Evolutionary conservation across 2,113 vertebrate genomes (phyloP).

Genomic region (Oxygymnocypris stewartii): DNA sequence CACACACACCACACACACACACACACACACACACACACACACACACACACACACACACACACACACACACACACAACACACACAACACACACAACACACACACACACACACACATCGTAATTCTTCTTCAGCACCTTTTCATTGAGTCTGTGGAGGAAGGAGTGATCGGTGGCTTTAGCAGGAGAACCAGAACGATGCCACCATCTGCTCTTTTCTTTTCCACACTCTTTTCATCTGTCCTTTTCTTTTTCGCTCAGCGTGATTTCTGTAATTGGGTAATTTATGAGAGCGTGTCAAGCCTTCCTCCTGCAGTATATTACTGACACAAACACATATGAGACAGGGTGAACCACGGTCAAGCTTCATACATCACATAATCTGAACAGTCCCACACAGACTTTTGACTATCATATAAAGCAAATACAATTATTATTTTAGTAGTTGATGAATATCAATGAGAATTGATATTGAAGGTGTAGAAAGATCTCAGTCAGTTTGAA

Average conservation of each 20-base stretch:
- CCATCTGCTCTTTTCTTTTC: conserved; percentile 48
- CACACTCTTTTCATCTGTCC: conserved; percentile 10
- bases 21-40: too few relatives aligned
- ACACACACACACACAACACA: too few relatives aligned
- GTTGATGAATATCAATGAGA: background rate
- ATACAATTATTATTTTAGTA: background rate
- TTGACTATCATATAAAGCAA: background rate
- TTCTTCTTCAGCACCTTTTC: conserved; percentile 29
- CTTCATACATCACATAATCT: background rate
- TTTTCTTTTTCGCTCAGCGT: conserved; percentile 24
- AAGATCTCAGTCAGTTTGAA: background rate
- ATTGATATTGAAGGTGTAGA: background rate
- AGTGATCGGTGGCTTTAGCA: conserved; percentile 35
- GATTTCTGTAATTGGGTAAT: conserved; percentile 55
- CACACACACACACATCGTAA: conserved; percentile 26
- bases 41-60: too few relatives aligned
- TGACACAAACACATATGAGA: conserved; percentile 41
- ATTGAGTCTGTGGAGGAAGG: conserved; percentile 16
- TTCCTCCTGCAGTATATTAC: conserved; percentile 53
- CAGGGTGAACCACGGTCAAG: background rate
- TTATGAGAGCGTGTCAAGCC: conserved; percentile 47
- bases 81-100: too few relatives aligned
- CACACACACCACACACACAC: too few relatives aligned
- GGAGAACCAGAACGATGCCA: conserved; percentile 22
- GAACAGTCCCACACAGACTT: background rate